Evolutionary conservation across 2,888 invertebrate species (phyloP), one percentile per base, ranked within the genome.

Genomic region (Linnaemya tessellans): DNA sequence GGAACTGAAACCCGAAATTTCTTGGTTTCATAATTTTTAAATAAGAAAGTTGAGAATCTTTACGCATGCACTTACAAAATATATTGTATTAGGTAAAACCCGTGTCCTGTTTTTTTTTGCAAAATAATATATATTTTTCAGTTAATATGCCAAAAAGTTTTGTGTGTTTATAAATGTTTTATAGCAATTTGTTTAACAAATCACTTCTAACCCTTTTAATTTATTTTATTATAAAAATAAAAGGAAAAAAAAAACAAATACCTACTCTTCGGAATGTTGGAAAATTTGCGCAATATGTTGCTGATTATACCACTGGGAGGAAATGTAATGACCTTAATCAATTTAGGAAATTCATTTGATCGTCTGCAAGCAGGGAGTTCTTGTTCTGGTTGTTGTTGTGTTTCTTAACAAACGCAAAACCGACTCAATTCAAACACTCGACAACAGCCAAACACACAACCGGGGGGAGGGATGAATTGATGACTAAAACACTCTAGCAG

Each of bases 261-360:
- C 2, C 7, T 22, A 20, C 64, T 30, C 3, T 60, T 20, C 9
- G 30, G 25, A 15, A 41, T 56, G 18, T 11, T 64, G 13, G 30
- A 73, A 74, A 60, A 62, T 87, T 87, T 80, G 43, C 58, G 65
- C 87, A 87, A 87, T 87, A 87, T 87, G 87, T 85, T 87, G 30
- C 80, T 85, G 87, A 87, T 87, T 82, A 77, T 78, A 83, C 87
- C 87, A 67, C 60, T 83, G 87, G 87, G 87, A 85, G 62, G 11
- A 51, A 83, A 70, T 80, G 82, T 83, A 86, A 87, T 87, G 87
- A 80, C 83, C 87, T 83, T 87, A 85, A 85, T 85, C 87, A 87
- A 87, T 87, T 87, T 86, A 86, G 62, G 58, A 49, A 84, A 85
- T 71, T 75, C 65, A 82, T 70, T 82, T 79, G 79, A 82, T 79